phyloP scores from a whole-genome alignment of 1,140 invertebrate genomes.

The Drepana arcuata region DNA sequence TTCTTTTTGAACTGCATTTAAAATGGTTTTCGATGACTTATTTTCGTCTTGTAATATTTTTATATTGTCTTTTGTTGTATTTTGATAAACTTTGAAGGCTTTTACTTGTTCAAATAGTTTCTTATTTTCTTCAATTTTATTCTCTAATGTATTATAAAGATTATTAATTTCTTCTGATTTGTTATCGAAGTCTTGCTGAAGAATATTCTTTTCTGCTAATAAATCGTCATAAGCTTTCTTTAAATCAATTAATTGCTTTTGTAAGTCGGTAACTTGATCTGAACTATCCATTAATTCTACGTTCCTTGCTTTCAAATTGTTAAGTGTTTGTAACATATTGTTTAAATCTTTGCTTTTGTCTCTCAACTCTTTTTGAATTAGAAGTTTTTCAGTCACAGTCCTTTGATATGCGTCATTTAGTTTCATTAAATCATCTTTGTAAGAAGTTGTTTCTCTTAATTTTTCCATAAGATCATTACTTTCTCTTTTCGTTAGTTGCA shows the following conservation, averaged over 20 bases:
- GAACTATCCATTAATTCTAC: no score
- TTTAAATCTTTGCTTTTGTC: slow-evolving; percentile 14
- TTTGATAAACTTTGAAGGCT: slow-evolving; percentile 17
- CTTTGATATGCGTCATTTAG: slow-evolving; percentile 12
- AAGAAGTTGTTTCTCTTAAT: slow-evolving; percentile 24
- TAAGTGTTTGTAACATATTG: background rate
- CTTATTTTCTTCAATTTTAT: slow-evolving; percentile 35
- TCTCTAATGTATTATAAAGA: slow-evolving; percentile 30
- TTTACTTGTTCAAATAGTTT: slow-evolving; percentile 25
- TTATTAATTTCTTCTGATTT: slow-evolving; percentile 34
- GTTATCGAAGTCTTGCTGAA: slow-evolving; percentile 25
- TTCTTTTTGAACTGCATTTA: slow-evolving; percentile 29
- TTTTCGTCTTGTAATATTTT: slow-evolving; percentile 28
- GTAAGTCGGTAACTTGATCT: slow-evolving; percentile 15
- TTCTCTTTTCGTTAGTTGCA: slow-evolving; percentile 34
- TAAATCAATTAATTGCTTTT: slow-evolving; percentile 20
- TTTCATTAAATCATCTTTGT: slow-evolving; percentile 27
- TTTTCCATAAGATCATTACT: slow-evolving; percentile 29
- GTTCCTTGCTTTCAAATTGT: background rate
- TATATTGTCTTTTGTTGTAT: slow-evolving; percentile 20
- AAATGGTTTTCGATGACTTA: slow-evolving; percentile 14
- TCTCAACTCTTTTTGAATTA: slow-evolving; percentile 7
- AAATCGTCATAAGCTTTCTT: slow-evolving; percentile 24
- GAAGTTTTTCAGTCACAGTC: slow-evolving; percentile 15
- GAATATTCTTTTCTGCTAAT: slow-evolving; percentile 20